A percentile compares a stretch with the other conserved stretches of the same genome.
phyloP scores from a whole-genome alignment of 2,113 vertebrate genomes.

The Carassius auratus region DNA sequence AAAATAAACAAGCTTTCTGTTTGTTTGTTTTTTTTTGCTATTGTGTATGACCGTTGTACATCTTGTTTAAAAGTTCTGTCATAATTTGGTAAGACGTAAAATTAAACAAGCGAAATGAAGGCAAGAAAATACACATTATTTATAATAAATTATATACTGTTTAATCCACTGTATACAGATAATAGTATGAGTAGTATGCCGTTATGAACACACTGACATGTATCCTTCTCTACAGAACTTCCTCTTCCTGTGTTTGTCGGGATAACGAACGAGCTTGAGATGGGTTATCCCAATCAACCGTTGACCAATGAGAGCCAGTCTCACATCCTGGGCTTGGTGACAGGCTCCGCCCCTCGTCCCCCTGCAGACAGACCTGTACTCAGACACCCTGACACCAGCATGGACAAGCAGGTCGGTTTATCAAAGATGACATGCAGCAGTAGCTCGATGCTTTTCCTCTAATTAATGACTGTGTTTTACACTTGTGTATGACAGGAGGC shows the following conservation, averaged over 20 bases:
- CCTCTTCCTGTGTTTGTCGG: conserved; percentile 87
- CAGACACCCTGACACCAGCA: conserved; percentile 76
- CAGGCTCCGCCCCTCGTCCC: conserved; percentile 66
- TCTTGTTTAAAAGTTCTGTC: no score
- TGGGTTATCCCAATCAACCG: conserved; percentile 72
- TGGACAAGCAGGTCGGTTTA: conserved; percentile 81
- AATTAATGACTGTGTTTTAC: no score
- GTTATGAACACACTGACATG: not conserved
- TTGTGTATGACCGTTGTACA: no score
- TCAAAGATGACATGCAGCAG: not conserved
- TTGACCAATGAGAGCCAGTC: conserved; percentile 71
- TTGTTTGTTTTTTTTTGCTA: no score
- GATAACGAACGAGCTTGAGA: conserved; percentile 82
- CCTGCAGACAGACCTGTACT: conserved; percentile 76
- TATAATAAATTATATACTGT: no score
- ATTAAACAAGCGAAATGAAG: no score
- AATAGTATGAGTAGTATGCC: not conserved
- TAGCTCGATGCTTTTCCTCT: no score
- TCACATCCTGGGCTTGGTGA: conserved; percentile 67
- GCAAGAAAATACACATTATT: no score
- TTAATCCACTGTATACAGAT: not conserved
- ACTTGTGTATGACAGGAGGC: conserved; percentile 75
- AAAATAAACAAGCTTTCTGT: no score
- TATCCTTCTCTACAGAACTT: conserved; percentile 76
- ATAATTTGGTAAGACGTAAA: no score